These are phyloP conservation scores for Monochamus saltuarius DNA, from an alignment of 1,140 invertebrate genomes.

Conservation along the genomic window DNA sequence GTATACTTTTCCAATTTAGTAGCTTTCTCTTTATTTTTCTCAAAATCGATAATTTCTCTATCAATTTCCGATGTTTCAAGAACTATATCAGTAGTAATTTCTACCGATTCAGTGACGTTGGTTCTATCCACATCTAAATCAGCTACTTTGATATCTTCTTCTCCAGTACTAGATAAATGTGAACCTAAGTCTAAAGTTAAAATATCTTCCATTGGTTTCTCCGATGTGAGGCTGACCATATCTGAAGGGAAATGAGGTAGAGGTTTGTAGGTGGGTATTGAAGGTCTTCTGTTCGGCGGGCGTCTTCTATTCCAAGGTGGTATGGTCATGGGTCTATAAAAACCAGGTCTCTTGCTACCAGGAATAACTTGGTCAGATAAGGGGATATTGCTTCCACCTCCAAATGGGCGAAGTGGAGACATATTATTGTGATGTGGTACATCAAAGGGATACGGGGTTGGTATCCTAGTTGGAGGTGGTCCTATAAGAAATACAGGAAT, in stretches of 20 bases:
- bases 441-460: constrained; percentile 70
- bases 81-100: constrained; percentile 26
- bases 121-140: constrained; percentile 25
- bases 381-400: constrained; percentile 63
- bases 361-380: constrained; percentile 75
- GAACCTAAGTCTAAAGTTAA: constrained; percentile 45
- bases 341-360: constrained; percentile 56
- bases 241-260: constrained; percentile 49
- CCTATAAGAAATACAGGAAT: too few species aligned
- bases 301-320: constrained; percentile 61
- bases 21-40: constrained; percentile 48
- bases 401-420: constrained; percentile 56
- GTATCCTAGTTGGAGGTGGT: constrained; percentile 57
- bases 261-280: constrained; percentile 59
- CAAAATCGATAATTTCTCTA: constrained; percentile 40
- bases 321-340: constrained; percentile 55
- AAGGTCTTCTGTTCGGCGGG: constrained; percentile 47
- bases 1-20: constrained; percentile 43
- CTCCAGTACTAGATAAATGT: constrained; percentile 34
- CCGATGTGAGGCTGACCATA: constrained; percentile 42
- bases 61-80: constrained; percentile 27
- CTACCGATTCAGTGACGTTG: constrained; percentile 16
- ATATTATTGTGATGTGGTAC: constrained; percentile 40
- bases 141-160: not conserved
- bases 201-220: constrained; percentile 46